phyloP scores from a whole-genome alignment of 2,113 vertebrate genomes.

The Pseudorectes ferrugineus region DNA sequence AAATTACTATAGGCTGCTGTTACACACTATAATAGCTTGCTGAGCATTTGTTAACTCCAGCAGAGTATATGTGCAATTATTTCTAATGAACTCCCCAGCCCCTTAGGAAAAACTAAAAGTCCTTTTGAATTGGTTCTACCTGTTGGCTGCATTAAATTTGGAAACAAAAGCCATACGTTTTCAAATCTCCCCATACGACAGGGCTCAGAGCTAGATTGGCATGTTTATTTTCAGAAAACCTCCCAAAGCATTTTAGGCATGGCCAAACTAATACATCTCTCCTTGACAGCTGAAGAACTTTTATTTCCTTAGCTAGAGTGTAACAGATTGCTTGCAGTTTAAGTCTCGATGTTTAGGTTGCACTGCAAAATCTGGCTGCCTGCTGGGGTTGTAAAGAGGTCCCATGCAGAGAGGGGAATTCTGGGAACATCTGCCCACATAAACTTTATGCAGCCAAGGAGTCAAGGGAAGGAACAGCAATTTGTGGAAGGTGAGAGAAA shows the following conservation, averaged over 20 bases:
- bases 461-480: background rate
- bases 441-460: slow-evolving; percentile 14
- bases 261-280: slow-evolving; percentile 46
- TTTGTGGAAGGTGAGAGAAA: slow-evolving; percentile 13
- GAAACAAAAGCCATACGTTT: slow-evolving; percentile 25
- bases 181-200: background rate
- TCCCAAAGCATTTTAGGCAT: slow-evolving; percentile 45
- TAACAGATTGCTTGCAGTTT: slow-evolving; percentile 45
- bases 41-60: slow-evolving; percentile 52
- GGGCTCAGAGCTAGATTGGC: background rate
- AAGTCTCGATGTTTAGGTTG: slow-evolving; percentile 17
- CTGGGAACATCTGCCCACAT: slow-evolving; percentile 49
- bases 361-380: slow-evolving; percentile 42
- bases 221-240: slow-evolving; percentile 50
- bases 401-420: slow-evolving; percentile 38
- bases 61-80: slow-evolving; percentile 41
- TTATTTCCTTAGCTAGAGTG: slow-evolving; percentile 46
- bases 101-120: background rate
- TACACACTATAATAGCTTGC: slow-evolving; percentile 19
- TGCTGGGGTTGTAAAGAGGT: slow-evolving; percentile 58
- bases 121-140: slow-evolving; percentile 26
- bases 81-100: slow-evolving; percentile 2
- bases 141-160: slow-evolving; percentile 11
- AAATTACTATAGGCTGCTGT: background rate
- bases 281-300: slow-evolving; percentile 47